These are phyloP conservation scores for Scortum barcoo DNA, from an alignment of 2,113 vertebrate species.

Conservation along the genomic window DNA sequence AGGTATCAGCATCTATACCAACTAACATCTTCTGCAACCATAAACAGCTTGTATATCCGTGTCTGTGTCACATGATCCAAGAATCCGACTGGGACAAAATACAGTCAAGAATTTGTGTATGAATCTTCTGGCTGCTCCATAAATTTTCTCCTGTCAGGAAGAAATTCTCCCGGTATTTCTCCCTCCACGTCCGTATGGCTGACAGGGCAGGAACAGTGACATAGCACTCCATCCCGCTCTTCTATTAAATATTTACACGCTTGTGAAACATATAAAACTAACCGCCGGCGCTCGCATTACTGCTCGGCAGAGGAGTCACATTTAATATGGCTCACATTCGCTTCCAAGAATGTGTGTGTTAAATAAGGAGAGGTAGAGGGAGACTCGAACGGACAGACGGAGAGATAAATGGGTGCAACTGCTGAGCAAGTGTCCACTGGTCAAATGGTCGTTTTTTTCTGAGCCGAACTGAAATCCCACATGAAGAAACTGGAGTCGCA, in stretches of 20 bases:
- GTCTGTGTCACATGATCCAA: conserved; percentile 61
- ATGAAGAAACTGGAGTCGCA: conserved; percentile 5
- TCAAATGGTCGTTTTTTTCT: not conserved
- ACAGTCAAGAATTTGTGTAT: conserved; percentile 38
- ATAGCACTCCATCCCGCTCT: conserved; percentile 71
- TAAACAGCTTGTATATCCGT: conserved; percentile 71
- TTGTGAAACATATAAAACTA: conserved; percentile 84
- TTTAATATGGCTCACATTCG: conserved; percentile 80
- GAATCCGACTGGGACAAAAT: conserved; percentile 42
- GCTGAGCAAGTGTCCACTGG: conserved; percentile 17
- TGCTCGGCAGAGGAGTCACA: conserved; percentile 73
- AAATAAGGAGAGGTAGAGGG: conserved; percentile 64
- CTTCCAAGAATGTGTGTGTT: conserved; percentile 80
- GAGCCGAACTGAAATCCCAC: conserved; percentile 31
- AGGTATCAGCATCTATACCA: conserved; percentile 62
- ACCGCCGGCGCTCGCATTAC: conserved; percentile 74
- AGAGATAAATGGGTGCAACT: conserved; percentile 8
- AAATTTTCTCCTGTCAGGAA: conserved; percentile 68
- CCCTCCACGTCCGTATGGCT: conserved; percentile 50
- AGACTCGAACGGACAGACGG: conserved; percentile 41
- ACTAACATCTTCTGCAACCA: conserved; percentile 63
- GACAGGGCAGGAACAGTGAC: conserved; percentile 72
- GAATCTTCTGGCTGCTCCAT: conserved; percentile 55
- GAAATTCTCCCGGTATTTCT: conserved; percentile 48
- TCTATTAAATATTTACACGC: conserved; percentile 85